Conservation (phyloP, 2,888 invertebrate genomes). For the Cheilosia soror region DNA sequence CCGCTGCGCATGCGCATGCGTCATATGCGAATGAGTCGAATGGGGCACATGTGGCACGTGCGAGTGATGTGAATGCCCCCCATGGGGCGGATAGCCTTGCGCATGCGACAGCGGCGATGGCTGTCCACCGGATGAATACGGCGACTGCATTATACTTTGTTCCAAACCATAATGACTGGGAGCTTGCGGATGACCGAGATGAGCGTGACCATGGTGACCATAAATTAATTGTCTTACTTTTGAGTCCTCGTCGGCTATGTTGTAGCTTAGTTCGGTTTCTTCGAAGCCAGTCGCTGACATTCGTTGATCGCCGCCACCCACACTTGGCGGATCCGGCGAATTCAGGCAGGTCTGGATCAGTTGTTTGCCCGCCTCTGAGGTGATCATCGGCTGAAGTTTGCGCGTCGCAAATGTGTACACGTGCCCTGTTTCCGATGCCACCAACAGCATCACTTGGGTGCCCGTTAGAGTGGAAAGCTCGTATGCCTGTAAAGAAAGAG, state of each 20-base stretch:
- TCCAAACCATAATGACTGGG: conserved; percentile 87
- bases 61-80: conserved; percentile 85
- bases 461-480: conserved; percentile 99
- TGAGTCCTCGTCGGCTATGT: conserved; percentile 97
- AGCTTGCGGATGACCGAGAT: conserved; percentile 87
- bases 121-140: conserved; percentile 84
- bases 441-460: conserved; percentile 99
- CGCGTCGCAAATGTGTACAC: conserved; percentile 99
- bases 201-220: conserved; percentile 88
- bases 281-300: conserved; percentile 99
- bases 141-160: conserved; percentile 90
- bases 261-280: conserved; percentile 99
- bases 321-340: conserved; percentile 95
- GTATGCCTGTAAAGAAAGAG: conserved; percentile 92
- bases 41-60: conserved; percentile 88
- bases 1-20: conserved; percentile 92
- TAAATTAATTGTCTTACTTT: conserved; percentile 99
- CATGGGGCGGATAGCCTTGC: conserved; percentile 83
- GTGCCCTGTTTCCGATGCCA: conserved; percentile 99
- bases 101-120: conserved; percentile 88
- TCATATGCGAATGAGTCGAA: conserved; percentile 86
- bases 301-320: conserved; percentile 92
- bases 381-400: conserved; percentile 99
- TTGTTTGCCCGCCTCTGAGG: conserved; percentile 97
- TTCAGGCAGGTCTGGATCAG: conserved; percentile 99